A percentile compares a stretch with the other conserved stretches of the same genome.
Conservation (phyloP, 2,888 invertebrate genomes). For the Nemotelus pantherinus region DNA sequence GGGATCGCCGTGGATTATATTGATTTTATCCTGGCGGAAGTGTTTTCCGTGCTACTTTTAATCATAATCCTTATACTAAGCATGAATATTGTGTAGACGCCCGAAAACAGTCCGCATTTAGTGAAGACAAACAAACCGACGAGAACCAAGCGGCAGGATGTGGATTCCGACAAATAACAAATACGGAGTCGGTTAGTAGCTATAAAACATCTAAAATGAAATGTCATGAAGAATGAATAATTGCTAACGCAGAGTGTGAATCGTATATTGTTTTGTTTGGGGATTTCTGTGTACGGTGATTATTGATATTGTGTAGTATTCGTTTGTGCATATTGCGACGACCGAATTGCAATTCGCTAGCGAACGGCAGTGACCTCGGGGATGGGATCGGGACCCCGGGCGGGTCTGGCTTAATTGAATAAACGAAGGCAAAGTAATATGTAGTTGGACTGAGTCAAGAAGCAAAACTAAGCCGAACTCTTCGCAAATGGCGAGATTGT, state of each 20-base stretch:
- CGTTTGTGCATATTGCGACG: not conserved
- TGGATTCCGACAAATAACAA: constrained; percentile 65
- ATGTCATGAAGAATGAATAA: not conserved
- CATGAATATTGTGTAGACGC: constrained; percentile 13
- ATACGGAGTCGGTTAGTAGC: constrained; percentile 65
- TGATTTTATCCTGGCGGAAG: constrained; percentile 42
- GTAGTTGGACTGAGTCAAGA: not conserved
- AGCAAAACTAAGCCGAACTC: not conserved
- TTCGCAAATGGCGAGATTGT: not conserved
- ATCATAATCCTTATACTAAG: constrained; percentile 18
- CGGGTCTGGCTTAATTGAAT: constrained; percentile 13
- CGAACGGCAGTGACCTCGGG: constrained; percentile 1
- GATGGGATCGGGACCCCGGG: not conserved
- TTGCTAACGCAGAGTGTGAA: constrained; percentile 43
- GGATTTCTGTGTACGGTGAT: too few relatives aligned
- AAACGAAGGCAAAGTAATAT: not conserved
- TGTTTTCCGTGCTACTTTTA: constrained; percentile 27
- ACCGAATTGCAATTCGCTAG: constrained; percentile 12
- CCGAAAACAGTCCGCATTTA: not conserved
- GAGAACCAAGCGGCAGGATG: constrained; percentile 54
- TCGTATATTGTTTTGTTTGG: constrained; percentile 16
- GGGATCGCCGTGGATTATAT: constrained; percentile 40
- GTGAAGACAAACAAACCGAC: not conserved
- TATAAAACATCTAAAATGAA: constrained; percentile 4
- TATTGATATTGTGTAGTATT: too few relatives aligned